These are phyloP conservation scores for Serrognathus titanus DNA, from an alignment of 2,888 invertebrate genomes.

Conservation along the genomic window DNA sequence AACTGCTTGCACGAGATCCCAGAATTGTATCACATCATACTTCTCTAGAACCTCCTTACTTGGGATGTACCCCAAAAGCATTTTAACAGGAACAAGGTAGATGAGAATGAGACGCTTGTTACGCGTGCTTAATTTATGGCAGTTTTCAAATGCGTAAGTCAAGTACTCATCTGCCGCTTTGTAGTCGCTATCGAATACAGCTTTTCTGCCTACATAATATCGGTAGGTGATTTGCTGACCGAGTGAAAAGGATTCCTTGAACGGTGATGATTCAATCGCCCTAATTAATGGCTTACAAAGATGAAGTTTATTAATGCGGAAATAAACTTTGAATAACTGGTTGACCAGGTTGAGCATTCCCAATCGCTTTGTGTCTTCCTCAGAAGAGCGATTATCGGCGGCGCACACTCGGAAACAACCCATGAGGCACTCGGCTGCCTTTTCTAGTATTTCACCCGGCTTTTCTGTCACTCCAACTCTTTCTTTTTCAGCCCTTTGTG, in stretches of 20 bases:
- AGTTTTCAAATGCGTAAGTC: conserved; percentile 89
- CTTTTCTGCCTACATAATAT: conserved; percentile 95
- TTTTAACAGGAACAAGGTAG: conserved; percentile 94
- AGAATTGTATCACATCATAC: conserved; percentile 87
- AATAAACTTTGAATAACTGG: conserved; percentile 87
- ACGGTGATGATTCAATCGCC: conserved; percentile 90
- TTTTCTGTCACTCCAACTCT: conserved; percentile 52
- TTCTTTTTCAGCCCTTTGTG: conserved; percentile 71
- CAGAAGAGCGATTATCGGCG: conserved; percentile 86
- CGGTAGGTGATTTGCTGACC: conserved; percentile 95
- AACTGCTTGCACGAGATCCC: conserved; percentile 83
- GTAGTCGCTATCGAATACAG: conserved; percentile 98
- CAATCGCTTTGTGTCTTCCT: conserved; percentile 89
- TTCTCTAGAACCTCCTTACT: conserved; percentile 74
- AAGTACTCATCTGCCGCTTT: conserved; percentile 88
- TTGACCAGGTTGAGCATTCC: conserved; percentile 96
- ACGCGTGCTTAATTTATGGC: conserved; percentile 73
- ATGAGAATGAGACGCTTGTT: conserved; percentile 92
- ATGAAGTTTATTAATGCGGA: conserved; percentile 82
- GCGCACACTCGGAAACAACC: conserved; percentile 93
- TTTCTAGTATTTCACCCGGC: conserved; percentile 76
- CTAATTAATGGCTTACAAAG: conserved; percentile 91
- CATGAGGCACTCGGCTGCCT: conserved; percentile 90
- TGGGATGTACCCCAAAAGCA: conserved; percentile 96
- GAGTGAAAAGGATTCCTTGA: conserved; percentile 84